Evolutionary conservation across 1,140 invertebrate genomes (phyloP), one percentile per base, ranked within the genome.

Genomic region (Neodiprion virginianus): DNA sequence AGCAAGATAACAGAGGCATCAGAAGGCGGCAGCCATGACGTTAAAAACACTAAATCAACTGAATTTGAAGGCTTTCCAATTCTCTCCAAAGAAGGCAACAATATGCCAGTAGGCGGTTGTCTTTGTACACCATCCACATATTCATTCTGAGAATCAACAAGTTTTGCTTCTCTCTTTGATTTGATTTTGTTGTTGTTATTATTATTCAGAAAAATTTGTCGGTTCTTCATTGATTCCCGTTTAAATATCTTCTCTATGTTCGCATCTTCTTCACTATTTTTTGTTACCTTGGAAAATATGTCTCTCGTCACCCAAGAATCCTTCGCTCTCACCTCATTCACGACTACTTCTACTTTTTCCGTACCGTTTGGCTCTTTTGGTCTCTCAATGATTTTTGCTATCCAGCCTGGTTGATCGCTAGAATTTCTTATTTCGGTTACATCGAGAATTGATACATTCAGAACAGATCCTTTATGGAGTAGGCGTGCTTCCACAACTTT

Each of bases 41-140:
- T 91, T 10, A 90, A 84, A 75, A 91, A 91, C 40, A 92, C 79
- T 12, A 92, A 72, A 83, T 92, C 91, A 12, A 91, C 78, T 7
- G 88, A 80, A 12, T 61, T 61, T 5, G 53, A 61, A 77, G 81
- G 84, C 69, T 79, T 78, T 9, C 61, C 74, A 48, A 84, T 80
- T 71, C 81, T 79, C 21, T 80, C 71, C 21, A 91, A 78, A 47
- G 88, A 81, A 2, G 84, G 82, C 47, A 88, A 77, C 14, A 87
- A 75, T 75, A 87, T 83, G 23, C 88, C 86, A 48, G 85, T 86
- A 47, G 85, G 85, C 47, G 87, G 81, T 77, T 85, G 85, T 67
- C 80, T 85, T 75, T 88, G 88, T 79, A 90, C 82, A 61, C 88
- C 86, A 67, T 84, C 84, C 17, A 78, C 79, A 48, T 81, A 80